Conservation (phyloP, 2,888 invertebrate genomes). For the Campoplex nolae region DNA sequence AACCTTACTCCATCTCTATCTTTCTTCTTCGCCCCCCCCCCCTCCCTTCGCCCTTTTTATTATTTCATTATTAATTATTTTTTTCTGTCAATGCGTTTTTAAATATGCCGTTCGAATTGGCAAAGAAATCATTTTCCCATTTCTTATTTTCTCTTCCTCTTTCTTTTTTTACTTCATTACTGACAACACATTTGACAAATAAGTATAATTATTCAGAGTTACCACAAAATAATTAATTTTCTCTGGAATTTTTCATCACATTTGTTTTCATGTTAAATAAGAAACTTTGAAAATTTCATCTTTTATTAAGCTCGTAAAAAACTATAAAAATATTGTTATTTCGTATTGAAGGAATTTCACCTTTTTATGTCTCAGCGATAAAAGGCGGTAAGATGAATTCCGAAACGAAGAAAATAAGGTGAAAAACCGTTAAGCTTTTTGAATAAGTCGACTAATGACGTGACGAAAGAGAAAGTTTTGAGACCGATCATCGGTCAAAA, state of each 20-base stretch:
- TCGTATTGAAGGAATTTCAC: too few species aligned
- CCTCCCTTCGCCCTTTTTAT: not conserved
- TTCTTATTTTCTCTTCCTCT: not conserved
- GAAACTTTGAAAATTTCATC: not conserved
- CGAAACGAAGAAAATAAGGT: not conserved
- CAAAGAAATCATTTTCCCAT: not conserved
- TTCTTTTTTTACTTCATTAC: not conserved
- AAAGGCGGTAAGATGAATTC: not conserved
- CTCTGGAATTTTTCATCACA: not conserved
- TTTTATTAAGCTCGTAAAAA: too few species aligned
- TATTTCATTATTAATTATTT: constrained; percentile 22
- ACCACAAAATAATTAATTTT: not conserved
- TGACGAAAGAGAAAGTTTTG: not conserved
- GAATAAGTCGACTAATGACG: too few species aligned
- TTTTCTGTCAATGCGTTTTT: not conserved
- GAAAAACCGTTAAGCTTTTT: not conserved
- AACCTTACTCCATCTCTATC: constrained; percentile 13
- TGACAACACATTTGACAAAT: too few species aligned
- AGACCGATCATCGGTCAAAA: not conserved
- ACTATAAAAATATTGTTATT: not conserved
- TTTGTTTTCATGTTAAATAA: not conserved
- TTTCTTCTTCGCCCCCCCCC: not conserved
- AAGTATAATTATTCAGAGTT: too few species aligned
- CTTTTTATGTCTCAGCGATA: not conserved
- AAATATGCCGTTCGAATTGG: not conserved